Conservation (phyloP, 2,888 invertebrate genomes). For the Loripinus fragilis region DNA sequence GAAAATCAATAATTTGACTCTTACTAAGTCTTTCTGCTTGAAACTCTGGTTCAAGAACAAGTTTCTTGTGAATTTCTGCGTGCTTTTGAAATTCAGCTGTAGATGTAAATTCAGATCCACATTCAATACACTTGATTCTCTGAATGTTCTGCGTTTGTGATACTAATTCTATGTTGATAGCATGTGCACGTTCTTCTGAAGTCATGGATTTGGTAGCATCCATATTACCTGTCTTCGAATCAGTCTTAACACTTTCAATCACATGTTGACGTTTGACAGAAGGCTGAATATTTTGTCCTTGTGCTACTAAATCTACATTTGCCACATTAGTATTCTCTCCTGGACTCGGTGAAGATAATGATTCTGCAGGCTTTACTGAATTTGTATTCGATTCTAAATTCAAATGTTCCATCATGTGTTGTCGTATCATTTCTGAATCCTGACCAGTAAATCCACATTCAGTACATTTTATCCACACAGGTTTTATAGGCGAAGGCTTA, state of each 20-base stretch:
- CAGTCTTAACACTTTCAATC: slow-evolving; percentile 70
- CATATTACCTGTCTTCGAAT: neutral
- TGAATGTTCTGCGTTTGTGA: neutral
- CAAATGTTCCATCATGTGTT: slow-evolving; percentile 78
- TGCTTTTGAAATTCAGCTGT: neutral
- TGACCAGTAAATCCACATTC: slow-evolving; percentile 80
- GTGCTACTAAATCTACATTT: neutral
- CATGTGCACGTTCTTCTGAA: neutral
- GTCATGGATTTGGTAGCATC: slow-evolving; percentile 7
- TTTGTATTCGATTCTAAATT: slow-evolving; percentile 2
- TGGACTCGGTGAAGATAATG: slow-evolving; percentile 6
- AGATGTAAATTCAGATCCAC: neutral
- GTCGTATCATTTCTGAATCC: slow-evolving; percentile 70
- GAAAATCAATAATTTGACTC: too few relatives aligned
- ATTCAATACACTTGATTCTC: slow-evolving; percentile 11
- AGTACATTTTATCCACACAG: slow-evolving; percentile 78
- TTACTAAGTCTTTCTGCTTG: too few relatives aligned
- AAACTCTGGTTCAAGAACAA: neutral
- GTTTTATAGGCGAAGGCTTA: slow-evolving; percentile 39
- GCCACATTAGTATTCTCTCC: neutral
- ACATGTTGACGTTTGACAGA: slow-evolving; percentile 68
- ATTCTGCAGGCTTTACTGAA: slow-evolving; percentile 4
- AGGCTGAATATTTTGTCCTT: neutral
- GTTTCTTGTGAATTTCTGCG: neutral
- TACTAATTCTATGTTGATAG: neutral